Conservation (phyloP, 1,140 invertebrate species). For the Aphidius ervi region DNA sequence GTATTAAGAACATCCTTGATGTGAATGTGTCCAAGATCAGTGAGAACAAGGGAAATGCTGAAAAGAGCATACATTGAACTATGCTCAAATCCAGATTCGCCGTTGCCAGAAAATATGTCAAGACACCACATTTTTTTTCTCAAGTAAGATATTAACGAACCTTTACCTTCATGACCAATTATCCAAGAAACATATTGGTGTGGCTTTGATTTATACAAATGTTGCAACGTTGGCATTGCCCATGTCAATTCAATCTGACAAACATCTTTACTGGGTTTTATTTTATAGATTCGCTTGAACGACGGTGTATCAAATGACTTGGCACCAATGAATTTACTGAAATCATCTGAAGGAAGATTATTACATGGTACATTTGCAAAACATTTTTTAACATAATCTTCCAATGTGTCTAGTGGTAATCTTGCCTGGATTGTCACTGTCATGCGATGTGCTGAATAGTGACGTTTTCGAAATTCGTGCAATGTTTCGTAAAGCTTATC, state of each 20-base stretch:
- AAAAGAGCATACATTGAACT: slow-evolving; percentile 73
- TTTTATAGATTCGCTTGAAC: slow-evolving; percentile 73
- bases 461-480: slow-evolving; percentile 73
- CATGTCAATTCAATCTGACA: slow-evolving; percentile 73
- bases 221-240: slow-evolving; percentile 70
- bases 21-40: slow-evolving; percentile 72
- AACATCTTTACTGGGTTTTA: slow-evolving; percentile 74
- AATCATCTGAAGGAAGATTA: slow-evolving; percentile 58
- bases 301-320: slow-evolving; percentile 60
- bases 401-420: slow-evolving; percentile 70
- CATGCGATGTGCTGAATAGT: slow-evolving; percentile 90
- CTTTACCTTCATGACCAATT: slow-evolving; percentile 84
- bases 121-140: slow-evolving; percentile 81
- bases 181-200: slow-evolving; percentile 77
- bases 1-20: slow-evolving; percentile 65
- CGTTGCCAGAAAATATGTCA: slow-evolving; percentile 71
- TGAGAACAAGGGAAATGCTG: slow-evolving; percentile 69
- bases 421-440: slow-evolving; percentile 78
- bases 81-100: slow-evolving; percentile 70
- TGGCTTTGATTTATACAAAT: slow-evolving; percentile 73
- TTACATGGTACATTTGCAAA: slow-evolving; percentile 66
- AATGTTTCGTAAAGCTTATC: slow-evolving; percentile 63
- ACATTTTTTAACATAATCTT: slow-evolving; percentile 61
- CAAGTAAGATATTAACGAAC: slow-evolving; percentile 79
- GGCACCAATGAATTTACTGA: slow-evolving; percentile 49